phyloP scores from a whole-genome alignment of 2,113 vertebrate species.

The Spheniscus mendiculus region DNA sequence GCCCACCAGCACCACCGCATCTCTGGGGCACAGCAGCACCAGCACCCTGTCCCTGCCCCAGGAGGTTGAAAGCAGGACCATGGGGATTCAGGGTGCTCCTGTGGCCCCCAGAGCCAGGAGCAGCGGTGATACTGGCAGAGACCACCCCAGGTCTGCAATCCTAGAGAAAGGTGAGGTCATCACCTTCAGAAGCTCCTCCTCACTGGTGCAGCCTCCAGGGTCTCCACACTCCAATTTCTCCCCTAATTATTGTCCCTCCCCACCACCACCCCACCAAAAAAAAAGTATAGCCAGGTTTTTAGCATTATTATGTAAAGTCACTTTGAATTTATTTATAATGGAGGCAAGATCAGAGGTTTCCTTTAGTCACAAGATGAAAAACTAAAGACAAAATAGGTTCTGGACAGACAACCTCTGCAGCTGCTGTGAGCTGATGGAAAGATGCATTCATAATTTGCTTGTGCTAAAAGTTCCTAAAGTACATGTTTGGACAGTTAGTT shows the following conservation, averaged over 20 bases:
- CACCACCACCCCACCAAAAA: neutral
- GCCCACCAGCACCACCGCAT: neutral
- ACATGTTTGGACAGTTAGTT: neutral
- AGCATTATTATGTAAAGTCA: neutral
- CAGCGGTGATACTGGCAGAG: neutral
- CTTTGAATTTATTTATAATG: neutral
- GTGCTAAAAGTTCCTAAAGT: neutral
- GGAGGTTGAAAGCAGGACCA: neutral
- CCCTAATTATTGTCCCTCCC: too few relatives aligned
- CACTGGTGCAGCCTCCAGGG: neutral
- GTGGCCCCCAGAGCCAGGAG: neutral
- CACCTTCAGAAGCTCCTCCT: neutral
- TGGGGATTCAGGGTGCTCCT: neutral
- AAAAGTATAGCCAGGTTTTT: neutral
- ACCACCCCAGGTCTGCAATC: neutral
- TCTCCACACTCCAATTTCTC: neutral
- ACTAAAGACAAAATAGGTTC: neutral
- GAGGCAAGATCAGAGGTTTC: neutral
- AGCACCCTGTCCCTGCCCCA: neutral
- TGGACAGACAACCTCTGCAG: neutral
- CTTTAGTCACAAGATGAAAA: too few relatives aligned
- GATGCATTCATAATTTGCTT: neutral
- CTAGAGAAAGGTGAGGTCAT: neutral
- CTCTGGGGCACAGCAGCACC: neutral
- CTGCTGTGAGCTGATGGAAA: neutral